Evolutionary conservation across 64 coral and sea anemone species (phyloP).

Genomic region (Montipora cactus): DNA sequence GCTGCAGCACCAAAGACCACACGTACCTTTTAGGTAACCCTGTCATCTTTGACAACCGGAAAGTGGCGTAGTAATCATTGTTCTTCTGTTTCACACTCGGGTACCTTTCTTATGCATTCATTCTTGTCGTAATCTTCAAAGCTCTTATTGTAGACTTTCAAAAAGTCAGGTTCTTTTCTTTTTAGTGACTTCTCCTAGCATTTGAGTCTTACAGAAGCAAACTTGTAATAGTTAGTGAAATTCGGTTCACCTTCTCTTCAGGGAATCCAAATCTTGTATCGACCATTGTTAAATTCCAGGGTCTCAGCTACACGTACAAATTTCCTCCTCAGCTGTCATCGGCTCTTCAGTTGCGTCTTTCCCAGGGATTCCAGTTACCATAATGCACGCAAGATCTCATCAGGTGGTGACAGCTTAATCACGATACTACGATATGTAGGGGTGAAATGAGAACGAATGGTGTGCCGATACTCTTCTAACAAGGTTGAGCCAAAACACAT

Average conservation of each 20-base stretch:
- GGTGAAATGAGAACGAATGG: constrained; percentile 47
- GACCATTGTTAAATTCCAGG: background rate
- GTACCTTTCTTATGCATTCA: constrained; percentile 13
- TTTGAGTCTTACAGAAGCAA: constrained; percentile 5
- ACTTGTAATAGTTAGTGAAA: constrained; percentile 54
- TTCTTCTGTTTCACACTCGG: background rate
- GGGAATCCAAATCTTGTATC: constrained; percentile 63
- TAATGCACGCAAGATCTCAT: constrained; percentile 28
- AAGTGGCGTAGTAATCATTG: constrained; percentile 32
- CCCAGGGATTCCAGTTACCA: constrained; percentile 65
- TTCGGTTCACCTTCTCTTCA: constrained; percentile 56
- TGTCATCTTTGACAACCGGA: constrained; percentile 28
- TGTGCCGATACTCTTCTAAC: constrained; percentile 19
- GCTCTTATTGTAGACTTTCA: constrained; percentile 52
- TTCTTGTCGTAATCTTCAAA: constrained; percentile 44
- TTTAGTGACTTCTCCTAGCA: constrained; percentile 18
- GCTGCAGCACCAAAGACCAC: constrained; percentile 55
- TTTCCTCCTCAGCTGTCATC: constrained; percentile 14
- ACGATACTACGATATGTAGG: constrained; percentile 15
- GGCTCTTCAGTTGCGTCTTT: constrained; percentile 5
- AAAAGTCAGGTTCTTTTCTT: constrained; percentile 21
- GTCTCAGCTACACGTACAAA: background rate
- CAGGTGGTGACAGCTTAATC: background rate
- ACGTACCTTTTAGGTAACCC: constrained; percentile 49
- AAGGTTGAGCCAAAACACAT: constrained; percentile 54